Evolutionary conservation across 1,140 invertebrate species (phyloP).

Genomic region (Orchestia grillus): DNA sequence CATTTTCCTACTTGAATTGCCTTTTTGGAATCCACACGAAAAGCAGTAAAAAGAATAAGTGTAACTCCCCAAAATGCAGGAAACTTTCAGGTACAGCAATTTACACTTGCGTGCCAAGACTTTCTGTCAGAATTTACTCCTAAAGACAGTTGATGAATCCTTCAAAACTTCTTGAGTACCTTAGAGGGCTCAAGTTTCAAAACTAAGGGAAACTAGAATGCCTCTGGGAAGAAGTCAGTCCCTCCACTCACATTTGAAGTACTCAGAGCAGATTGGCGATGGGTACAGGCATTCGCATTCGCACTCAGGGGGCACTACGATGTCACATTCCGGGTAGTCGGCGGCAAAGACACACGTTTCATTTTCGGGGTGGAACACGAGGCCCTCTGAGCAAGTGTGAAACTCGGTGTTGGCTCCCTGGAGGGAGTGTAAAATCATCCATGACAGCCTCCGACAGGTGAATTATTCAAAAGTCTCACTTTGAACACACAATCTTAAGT

Average conservation of each 20-base stretch:
- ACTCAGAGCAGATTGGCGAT: conserved; percentile 55
- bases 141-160: neutral
- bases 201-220: neutral
- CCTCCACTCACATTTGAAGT: conserved; percentile 56
- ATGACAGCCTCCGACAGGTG: neutral
- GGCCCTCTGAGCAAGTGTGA: conserved; percentile 59
- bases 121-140: neutral
- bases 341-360: conserved; percentile 59
- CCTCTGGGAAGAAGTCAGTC: neutral
- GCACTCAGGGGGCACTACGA: conserved; percentile 49
- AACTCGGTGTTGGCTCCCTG: conserved; percentile 40
- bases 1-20: neutral
- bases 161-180: neutral
- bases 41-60: neutral
- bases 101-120: neutral
- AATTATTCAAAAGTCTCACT: neutral
- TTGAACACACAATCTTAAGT: neutral
- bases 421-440: neutral
- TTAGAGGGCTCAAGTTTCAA: neutral
- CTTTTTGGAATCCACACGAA: neutral
- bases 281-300: conserved; percentile 59
- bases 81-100: neutral
- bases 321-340: conserved; percentile 51
- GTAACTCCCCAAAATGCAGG: neutral
- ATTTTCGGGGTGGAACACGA: conserved; percentile 59